These are phyloP conservation scores for Ibidorhyncha struthersii DNA, from an alignment of 2,113 vertebrate genomes.

Conservation along the genomic window DNA sequence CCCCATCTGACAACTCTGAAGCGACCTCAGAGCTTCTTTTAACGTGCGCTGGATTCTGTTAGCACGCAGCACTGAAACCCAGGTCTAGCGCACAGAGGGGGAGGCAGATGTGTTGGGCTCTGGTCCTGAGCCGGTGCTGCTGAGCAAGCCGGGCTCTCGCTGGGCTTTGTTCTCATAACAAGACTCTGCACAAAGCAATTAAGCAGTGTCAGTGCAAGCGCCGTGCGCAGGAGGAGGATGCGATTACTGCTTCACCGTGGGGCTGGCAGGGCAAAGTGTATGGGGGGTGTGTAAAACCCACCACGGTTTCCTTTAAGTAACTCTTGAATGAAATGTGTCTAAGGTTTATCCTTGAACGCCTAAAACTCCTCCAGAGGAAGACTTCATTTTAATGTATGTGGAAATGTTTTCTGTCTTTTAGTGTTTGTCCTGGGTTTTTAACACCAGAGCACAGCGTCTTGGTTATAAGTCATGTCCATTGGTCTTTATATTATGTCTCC, in stretches of 20 bases:
- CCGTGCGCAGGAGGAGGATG: neutral
- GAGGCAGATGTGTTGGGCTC: neutral
- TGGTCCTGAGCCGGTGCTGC: neutral
- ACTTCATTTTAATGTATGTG: neutral
- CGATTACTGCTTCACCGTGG: neutral
- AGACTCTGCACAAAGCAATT: conserved; percentile 52
- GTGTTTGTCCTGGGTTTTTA: neutral
- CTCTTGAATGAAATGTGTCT: neutral
- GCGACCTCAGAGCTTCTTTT: neutral
- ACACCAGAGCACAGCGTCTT: accelerated
- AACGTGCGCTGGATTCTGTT: neutral
- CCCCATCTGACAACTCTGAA: neutral
- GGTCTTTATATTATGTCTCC: neutral
- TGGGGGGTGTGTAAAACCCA: neutral
- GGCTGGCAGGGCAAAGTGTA: neutral
- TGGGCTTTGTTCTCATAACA: conserved; percentile 23
- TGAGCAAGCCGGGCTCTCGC: conserved; percentile 46
- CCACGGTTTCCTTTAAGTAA: neutral
- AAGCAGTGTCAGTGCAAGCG: conserved; percentile 44
- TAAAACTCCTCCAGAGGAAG: neutral
- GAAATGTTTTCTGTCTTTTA: neutral
- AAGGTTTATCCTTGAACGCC: neutral
- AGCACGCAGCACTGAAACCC: neutral
- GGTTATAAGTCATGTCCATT: accelerated
- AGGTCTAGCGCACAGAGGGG: neutral